Evolutionary conservation across 2,113 vertebrate genomes (phyloP).

Genomic region (Tetrax tetrax): DNA sequence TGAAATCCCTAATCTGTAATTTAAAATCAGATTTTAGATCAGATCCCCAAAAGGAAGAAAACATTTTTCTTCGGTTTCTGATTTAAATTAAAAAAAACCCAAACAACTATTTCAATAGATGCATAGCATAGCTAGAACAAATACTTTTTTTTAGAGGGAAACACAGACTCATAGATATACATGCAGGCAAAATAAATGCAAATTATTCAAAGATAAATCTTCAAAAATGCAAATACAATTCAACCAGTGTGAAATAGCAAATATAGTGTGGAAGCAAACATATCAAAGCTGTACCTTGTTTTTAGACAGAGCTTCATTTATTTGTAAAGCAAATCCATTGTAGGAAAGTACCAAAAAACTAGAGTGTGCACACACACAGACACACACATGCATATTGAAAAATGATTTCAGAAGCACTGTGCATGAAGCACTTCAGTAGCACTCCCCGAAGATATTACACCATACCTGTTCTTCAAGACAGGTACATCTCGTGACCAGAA

Average conservation of each 20-base stretch:
- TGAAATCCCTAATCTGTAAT: not conserved
- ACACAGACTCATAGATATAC: not conserved
- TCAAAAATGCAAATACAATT: not conserved
- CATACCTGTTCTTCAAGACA: not conserved
- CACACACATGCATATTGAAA: not conserved
- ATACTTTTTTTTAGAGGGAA: not conserved
- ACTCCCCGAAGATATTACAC: not conserved
- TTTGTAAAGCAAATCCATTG: not conserved
- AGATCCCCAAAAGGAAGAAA: not conserved
- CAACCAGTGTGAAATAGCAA: not conserved
- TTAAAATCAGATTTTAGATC: not conserved
- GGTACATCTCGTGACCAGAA: not conserved
- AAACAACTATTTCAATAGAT: not conserved
- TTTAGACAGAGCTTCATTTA: not conserved
- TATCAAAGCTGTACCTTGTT: not conserved
- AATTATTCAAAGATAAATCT: not conserved
- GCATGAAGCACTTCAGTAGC: not conserved
- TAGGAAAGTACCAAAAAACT: not conserved
- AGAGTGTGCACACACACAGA: not conserved
- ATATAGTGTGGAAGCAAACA: not conserved
- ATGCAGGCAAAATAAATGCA: not conserved
- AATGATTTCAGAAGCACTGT: not conserved
- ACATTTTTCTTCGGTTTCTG: not conserved
- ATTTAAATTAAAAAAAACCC: not conserved
- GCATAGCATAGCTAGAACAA: not conserved